Base-by-base conservation (phyloP, 2,797 vertebrate species). In the Oryzias sinensis region DNA sequence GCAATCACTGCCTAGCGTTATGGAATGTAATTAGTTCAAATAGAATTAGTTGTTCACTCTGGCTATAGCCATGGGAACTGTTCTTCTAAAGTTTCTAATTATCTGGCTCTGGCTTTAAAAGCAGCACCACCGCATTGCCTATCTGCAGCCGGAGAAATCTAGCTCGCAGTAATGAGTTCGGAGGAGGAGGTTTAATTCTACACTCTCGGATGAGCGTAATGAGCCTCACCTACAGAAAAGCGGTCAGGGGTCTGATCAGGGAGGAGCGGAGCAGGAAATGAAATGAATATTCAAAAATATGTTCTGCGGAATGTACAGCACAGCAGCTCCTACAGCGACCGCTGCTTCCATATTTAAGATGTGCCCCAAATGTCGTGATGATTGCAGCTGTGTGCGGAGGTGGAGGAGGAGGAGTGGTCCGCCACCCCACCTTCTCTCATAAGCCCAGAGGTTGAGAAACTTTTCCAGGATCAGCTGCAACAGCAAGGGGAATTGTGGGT, bases 71-170 rank as follows among this genome's bases (percentile, higher is more conserved):
- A 88, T 87, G 89, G 89, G 91, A 91, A 87, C 88, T 79, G 80
- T 49, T 77, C 84, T 88, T 90, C 88, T 88, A 89, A 89, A 91
- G 86, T 92, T 89, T 89, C 81, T 89, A 90, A 91, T 92, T 91
- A 91, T 91, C 85, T 80, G 79, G 73, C 80, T 76, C 77, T 87
- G 84, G 83, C 87, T 88, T 91, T 91, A 89, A 91, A 91, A 87
- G 88, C 79, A 75, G 84, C 86, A 81, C 82, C 84, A 77, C 76
- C 49, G 60, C 81, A 77, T 81, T 80, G 87, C 84, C 86, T 87
- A 86, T 87, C 84, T 86, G 74, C 83, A 85, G 80, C 79, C 72
- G 79, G 83, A 77, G 87, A 82, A 88, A 90, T 87, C 80, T 86
- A 89, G 86, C 89, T 82, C 83, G 80, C 88, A 77, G 86, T 89